phyloP scores from a whole-genome alignment of 2,888 invertebrate species.

The Cephalotes varians region DNA sequence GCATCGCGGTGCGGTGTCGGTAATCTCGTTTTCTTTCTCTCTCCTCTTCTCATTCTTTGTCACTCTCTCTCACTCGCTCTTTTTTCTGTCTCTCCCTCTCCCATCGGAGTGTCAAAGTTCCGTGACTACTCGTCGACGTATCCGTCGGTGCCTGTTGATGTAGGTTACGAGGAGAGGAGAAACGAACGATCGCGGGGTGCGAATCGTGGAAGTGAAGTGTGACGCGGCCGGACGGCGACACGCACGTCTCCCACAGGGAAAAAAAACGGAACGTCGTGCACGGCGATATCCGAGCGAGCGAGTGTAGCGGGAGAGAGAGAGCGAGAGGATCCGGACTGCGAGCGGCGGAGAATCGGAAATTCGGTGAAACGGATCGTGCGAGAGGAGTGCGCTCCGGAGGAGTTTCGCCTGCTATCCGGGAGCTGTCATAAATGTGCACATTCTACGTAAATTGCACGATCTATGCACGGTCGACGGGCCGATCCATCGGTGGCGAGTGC shows the following conservation, averaged over 20 bases:
- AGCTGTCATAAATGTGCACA: slow-evolving; percentile 76
- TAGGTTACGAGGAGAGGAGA: slow-evolving; percentile 36
- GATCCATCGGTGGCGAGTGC: slow-evolving; percentile 71
- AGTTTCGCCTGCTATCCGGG: slow-evolving; percentile 53
- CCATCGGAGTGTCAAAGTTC: slow-evolving; percentile 44
- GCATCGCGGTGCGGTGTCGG: slow-evolving; percentile 66
- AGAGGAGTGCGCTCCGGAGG: slow-evolving; percentile 38
- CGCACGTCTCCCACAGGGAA: background rate
- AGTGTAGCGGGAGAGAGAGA: background rate
- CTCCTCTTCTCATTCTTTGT: background rate
- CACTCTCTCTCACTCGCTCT: background rate
- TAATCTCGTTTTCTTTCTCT: slow-evolving; percentile 31
- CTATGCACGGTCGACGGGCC: slow-evolving; percentile 75
- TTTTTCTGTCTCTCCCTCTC: slow-evolving; percentile 8
- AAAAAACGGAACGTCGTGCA: slow-evolving; percentile 2
- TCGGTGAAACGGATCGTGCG: background rate
- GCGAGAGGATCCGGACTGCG: slow-evolving; percentile 1
- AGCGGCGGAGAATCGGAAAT: background rate
- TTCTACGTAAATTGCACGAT: slow-evolving; percentile 76
- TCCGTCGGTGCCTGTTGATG: slow-evolving; percentile 17
- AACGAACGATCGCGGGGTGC: slow-evolving; percentile 4
- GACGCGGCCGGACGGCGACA: background rate
- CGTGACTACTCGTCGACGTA: slow-evolving; percentile 36
- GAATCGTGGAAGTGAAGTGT: slow-evolving; percentile 15
- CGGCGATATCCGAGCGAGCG: background rate